Evolutionary conservation across 2,113 vertebrate species (phyloP).

Genomic region (Amphilophus citrinellus): DNA sequence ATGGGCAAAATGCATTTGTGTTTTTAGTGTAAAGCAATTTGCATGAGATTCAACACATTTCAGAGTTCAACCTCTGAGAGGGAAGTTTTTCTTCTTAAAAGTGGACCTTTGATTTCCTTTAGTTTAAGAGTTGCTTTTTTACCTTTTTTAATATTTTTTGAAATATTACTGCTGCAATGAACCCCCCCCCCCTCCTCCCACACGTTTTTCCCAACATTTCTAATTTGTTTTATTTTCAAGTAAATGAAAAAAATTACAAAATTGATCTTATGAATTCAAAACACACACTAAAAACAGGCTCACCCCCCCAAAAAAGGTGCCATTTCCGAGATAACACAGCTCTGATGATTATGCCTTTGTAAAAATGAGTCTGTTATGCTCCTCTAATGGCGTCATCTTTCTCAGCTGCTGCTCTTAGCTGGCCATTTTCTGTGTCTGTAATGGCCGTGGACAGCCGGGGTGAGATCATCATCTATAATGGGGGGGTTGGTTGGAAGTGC

Average conservation of each 20-base stretch:
- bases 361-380: conserved; percentile 4
- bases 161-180: background rate
- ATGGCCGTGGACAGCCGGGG: conserved; percentile 58
- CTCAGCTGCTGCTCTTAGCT: conserved; percentile 49
- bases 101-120: background rate
- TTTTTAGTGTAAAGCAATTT: background rate
- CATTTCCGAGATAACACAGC: background rate
- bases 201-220: background rate
- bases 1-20: background rate
- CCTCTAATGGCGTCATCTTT: conserved; percentile 10
- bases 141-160: background rate
- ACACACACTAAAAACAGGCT: background rate
- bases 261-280: background rate
- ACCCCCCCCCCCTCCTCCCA: background rate
- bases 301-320: background rate
- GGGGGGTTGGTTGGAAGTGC: conserved; percentile 43
- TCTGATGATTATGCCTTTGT: background rate
- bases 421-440: conserved; percentile 62
- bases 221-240: background rate
- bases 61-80: background rate
- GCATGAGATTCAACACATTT: background rate
- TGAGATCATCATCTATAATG: conserved; percentile 76
- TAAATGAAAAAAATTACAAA: background rate
- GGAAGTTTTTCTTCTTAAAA: background rate
- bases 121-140: background rate